Percentiles rank a stretch among this genome's conserved stretches.
These are phyloP conservation scores for Mastacembelus armatus DNA, from an alignment of 2,797 vertebrate species.

Conservation along the genomic window DNA sequence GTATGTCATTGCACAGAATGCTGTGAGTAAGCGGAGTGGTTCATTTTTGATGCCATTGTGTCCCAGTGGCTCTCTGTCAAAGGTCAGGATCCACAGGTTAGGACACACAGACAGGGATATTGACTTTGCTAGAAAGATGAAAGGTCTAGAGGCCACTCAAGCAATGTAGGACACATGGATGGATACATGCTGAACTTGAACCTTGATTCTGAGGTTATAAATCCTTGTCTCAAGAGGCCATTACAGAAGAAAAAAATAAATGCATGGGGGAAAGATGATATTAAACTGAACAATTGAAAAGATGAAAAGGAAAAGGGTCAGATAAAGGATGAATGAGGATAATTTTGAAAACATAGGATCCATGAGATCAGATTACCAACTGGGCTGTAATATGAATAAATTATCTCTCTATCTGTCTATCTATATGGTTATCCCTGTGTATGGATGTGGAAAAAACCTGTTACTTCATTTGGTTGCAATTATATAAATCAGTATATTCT, in stretches of 20 bases:
- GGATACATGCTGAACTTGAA: constrained; percentile 13
- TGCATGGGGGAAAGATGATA: not conserved
- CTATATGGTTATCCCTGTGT: not conserved
- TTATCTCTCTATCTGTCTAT: no score
- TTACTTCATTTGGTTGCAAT: not conserved
- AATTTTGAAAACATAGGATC: not conserved
- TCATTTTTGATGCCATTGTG: constrained; percentile 24
- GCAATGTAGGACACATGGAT: not conserved
- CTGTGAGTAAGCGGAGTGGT: not conserved
- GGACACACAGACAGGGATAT: constrained; percentile 1
- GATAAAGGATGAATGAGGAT: not conserved
- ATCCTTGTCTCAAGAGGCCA: not conserved
- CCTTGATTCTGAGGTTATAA: not conserved
- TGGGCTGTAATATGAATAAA: no score
- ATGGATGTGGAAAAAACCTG: not conserved
- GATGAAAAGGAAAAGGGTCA: not conserved
- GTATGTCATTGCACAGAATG: not conserved
- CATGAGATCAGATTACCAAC: no score
- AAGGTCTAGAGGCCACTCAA: not conserved
- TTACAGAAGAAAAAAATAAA: not conserved
- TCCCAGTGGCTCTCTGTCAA: constrained; percentile 11
- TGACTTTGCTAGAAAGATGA: not conserved
- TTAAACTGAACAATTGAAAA: not conserved
- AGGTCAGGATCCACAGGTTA: constrained; percentile 22
- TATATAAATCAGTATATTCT: constrained; percentile 22